Conservation (phyloP, 2,797 vertebrate genomes). For the Esox masquinongy region DNA sequence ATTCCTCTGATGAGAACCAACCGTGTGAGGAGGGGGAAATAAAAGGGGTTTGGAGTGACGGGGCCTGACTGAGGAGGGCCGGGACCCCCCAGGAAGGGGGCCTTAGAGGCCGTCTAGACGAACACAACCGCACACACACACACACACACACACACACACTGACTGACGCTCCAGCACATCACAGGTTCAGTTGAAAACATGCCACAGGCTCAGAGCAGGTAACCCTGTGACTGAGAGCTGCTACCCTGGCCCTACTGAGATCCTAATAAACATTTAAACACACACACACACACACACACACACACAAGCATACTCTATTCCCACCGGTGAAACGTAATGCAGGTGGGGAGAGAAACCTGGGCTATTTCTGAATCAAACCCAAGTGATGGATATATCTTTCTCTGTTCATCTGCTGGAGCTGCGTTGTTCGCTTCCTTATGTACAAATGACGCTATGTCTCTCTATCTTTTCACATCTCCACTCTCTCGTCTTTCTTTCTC, state of each 20-base stretch:
- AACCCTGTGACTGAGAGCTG: too few relatives aligned
- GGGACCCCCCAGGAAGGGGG: constrained; percentile 61
- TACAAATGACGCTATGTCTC: background rate
- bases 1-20: constrained; percentile 14
- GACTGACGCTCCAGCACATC: background rate
- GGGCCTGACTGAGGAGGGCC: constrained; percentile 59
- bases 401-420: background rate
- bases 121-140: constrained; percentile 4
- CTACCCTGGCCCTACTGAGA: too few relatives aligned
- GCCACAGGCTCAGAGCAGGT: too few relatives aligned
- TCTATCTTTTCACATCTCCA: background rate
- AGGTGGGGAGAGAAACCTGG: constrained; percentile 12
- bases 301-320: background rate
- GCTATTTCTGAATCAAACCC: constrained; percentile 40
- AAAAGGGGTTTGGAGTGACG: constrained; percentile 62
- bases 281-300: background rate
- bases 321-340: background rate
- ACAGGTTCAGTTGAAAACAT: too few relatives aligned
- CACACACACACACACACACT: constrained; percentile 5
- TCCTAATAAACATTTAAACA: background rate
- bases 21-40: constrained; percentile 51
- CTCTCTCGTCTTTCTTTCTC: background rate
- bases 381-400: constrained; percentile 16
- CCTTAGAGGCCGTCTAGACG: constrained; percentile 54
- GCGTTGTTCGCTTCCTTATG: background rate